Evolutionary conservation across 2,888 invertebrate genomes (phyloP).

Genomic region (Eurois occulta): DNA sequence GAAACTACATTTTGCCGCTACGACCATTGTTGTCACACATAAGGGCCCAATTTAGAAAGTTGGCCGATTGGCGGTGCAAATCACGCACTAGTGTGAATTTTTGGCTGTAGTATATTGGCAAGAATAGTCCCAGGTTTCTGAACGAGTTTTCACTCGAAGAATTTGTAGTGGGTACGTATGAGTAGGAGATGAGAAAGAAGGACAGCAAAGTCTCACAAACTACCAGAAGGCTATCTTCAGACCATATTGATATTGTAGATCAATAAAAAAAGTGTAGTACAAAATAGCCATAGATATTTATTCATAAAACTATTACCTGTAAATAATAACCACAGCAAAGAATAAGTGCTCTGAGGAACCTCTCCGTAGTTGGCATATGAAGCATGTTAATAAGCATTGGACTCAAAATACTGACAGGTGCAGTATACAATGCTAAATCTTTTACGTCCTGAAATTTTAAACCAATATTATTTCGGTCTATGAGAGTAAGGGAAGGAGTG

Average conservation of each 20-base stretch:
- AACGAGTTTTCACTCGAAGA: not conserved
- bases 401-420: constrained; percentile 88
- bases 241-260: not conserved
- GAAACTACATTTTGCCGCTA: not conserved
- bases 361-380: constrained; percentile 90
- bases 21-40: not conserved
- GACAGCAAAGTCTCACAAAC: not conserved
- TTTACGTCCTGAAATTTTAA: constrained; percentile 82
- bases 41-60: not conserved
- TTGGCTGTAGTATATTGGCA: not conserved
- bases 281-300: not conserved
- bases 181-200: not conserved
- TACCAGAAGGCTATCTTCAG: not conserved
- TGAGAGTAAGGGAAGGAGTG: not conserved
- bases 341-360: constrained; percentile 91
- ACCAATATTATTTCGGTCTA: not conserved
- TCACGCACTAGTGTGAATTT: not conserved
- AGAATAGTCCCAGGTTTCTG: not conserved
- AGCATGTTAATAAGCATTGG: constrained; percentile 91
- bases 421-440: constrained; percentile 90
- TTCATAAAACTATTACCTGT: constrained; percentile 83
- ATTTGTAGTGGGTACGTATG: not conserved
- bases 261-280: not conserved
- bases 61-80: not conserved
- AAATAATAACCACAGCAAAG: constrained; percentile 92